A percentile compares a stretch with the other conserved stretches of the same genome.
phyloP scores from a whole-genome alignment of 2,888 invertebrate genomes.

The Pachliopta kotzebuea region DNA sequence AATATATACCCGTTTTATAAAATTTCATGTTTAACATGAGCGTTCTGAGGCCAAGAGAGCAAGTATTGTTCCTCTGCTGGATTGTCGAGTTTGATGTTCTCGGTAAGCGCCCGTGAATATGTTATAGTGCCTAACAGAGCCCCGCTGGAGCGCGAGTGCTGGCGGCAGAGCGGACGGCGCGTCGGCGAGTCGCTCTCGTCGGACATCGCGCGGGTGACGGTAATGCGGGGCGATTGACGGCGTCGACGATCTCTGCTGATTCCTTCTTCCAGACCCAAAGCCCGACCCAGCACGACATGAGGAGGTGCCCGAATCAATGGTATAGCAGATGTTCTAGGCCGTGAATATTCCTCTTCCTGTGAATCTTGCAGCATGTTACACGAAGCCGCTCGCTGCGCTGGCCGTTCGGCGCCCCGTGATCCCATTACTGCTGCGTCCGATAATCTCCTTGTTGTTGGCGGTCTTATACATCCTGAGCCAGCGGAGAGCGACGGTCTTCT shows the following conservation, averaged over 20 bases:
- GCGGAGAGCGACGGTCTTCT: constrained; percentile 86
- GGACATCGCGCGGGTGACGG: constrained; percentile 87
- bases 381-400: constrained; percentile 83
- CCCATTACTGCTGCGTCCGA: constrained; percentile 74
- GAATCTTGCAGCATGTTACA: constrained; percentile 85
- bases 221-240: constrained; percentile 83
- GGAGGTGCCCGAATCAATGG: constrained; percentile 78
- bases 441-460: constrained; percentile 64
- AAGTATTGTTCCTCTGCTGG: constrained; percentile 74
- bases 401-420: constrained; percentile 61
- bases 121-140: constrained; percentile 72
- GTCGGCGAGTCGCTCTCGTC: constrained; percentile 85
- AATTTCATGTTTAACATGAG: constrained; percentile 54
- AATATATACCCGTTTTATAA: constrained; percentile 66
- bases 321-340: constrained; percentile 64
- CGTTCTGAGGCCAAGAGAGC: constrained; percentile 78
- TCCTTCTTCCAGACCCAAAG: constrained; percentile 77
- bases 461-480: constrained; percentile 69
- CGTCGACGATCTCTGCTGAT: constrained; percentile 58
- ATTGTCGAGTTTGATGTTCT: constrained; percentile 51
- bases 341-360: constrained; percentile 64
- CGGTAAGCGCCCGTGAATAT: constrained; percentile 69
- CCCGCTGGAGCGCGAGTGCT: constrained; percentile 73
- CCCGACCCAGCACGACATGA: constrained; percentile 81
- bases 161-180: constrained; percentile 68